These are phyloP conservation scores for Echinometra lucunter DNA, from an alignment of 53 echinoderm and acorn worm species.

Conservation along the genomic window DNA sequence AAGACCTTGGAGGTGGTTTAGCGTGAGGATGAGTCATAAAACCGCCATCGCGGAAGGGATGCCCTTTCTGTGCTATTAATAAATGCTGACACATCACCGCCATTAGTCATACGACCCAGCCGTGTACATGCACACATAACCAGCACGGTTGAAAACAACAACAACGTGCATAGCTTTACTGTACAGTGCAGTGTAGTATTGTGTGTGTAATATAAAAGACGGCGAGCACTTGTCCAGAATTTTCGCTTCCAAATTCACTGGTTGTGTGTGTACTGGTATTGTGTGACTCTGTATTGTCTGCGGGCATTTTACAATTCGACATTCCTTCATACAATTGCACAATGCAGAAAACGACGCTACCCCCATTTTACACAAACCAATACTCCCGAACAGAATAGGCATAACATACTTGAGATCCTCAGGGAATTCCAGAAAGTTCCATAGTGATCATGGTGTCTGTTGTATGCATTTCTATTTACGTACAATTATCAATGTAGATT, in stretches of 20 bases:
- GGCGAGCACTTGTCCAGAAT: background rate
- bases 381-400: background rate
- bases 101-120: slow-evolving; percentile 44
- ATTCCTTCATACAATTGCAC: slow-evolving; percentile 23
- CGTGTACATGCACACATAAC: background rate
- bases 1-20: slow-evolving; percentile 30
- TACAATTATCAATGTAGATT: background rate
- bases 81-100: slow-evolving; percentile 33
- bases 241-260: background rate
- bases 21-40: slow-evolving; percentile 44
- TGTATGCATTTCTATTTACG: background rate
- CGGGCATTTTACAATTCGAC: background rate
- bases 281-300: background rate
- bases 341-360: background rate
- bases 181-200: background rate
- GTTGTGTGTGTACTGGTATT: background rate
- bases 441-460: background rate
- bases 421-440: background rate
- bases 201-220: background rate
- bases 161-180: slow-evolving; percentile 11
- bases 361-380: background rate
- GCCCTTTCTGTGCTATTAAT: slow-evolving; percentile 46
- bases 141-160: slow-evolving; percentile 36
- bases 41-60: slow-evolving; percentile 33
- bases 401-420: background rate